Base-by-base conservation (phyloP, 1,140 invertebrate species). In the Drosophila melanogaster region DNA sequence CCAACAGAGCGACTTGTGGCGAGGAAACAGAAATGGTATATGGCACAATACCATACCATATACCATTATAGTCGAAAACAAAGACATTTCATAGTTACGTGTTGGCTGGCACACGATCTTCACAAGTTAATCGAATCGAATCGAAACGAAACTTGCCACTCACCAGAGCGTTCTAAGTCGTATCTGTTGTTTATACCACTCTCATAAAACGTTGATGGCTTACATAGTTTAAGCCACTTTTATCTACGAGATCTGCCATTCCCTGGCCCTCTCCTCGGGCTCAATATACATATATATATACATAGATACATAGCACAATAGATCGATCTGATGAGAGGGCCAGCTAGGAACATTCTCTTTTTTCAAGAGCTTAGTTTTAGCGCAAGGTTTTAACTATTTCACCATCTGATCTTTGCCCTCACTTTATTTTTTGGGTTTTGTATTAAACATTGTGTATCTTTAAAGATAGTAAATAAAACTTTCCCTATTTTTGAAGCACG, bases 141-240 rank as follows among this genome's bases (percentile, higher is more conserved):
- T 70, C 50, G 66, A 70, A 70, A 70, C 66, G 66, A 64, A 70
- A 70, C 64, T 69, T 15, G 66, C 65, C 66, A 35, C 43, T 70
- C 64, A 70, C 66, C 50, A 26, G 11, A 58, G 24, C 61, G 15
- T 19, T 65, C 38, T 65, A 30, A 65, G 33, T 15, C 46, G 62
- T 49, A 66, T 66, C 62, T 26, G 30, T 41, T 26, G 22, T 26
- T 26, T 47, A 33, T 17, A 15, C 22, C 12, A 37, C 22, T 53
- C 65, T 67, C 65, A 61, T 46, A 67, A 70, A 55, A 24, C 33
- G 19, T 40, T 69, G 66, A 69, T 49, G 66, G 64, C 66, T 70
- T 70, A 56, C 64, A 70, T 56, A 47, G 66, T 54, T 35, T 38
- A 26, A 49, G 66, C 26, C 50, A 49, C 10, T 40, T 70, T 47